A percentile compares a stretch with the other conserved stretches of the same genome.
These are phyloP conservation scores for Chanos chanos DNA, from an alignment of 2,797 vertebrate species.

Conservation along the genomic window DNA sequence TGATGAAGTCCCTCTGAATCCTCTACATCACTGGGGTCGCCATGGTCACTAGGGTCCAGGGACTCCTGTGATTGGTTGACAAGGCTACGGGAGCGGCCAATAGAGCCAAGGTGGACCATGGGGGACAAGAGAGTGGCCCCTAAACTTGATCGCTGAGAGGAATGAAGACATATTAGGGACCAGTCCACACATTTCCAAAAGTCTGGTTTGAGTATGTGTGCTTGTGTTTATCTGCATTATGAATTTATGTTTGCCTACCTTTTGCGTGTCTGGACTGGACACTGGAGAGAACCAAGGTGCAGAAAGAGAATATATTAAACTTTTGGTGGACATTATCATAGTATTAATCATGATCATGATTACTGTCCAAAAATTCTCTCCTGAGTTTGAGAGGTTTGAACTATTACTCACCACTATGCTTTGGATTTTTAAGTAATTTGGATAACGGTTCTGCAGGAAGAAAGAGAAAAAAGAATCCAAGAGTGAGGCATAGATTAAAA, in stretches of 20 bases:
- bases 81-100: constrained; percentile 72
- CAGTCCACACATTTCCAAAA: too few relatives aligned
- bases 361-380: too few relatives aligned
- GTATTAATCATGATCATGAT: not conserved
- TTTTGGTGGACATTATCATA: not conserved
- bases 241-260: constrained; percentile 59
- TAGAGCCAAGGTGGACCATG: constrained; percentile 73
- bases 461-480: constrained; percentile 6
- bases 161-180: not conserved
- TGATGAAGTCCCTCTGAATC: constrained; percentile 68
- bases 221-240: not conserved
- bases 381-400: not conserved
- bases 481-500: not conserved
- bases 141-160: constrained; percentile 68
- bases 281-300: constrained; percentile 54
- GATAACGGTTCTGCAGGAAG: constrained; percentile 83
- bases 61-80: constrained; percentile 78
- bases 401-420: constrained; percentile 79
- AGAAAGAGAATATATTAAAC: not conserved
- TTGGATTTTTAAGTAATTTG: constrained; percentile 86
- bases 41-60: constrained; percentile 71
- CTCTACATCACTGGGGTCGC: constrained; percentile 76
- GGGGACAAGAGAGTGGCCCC: constrained; percentile 75
- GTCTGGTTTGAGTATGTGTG: not conserved
- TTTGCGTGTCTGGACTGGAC: constrained; percentile 69